Base-by-base conservation (phyloP, 2,797 vertebrate genomes). In the Pangasius krempfi region DNA sequence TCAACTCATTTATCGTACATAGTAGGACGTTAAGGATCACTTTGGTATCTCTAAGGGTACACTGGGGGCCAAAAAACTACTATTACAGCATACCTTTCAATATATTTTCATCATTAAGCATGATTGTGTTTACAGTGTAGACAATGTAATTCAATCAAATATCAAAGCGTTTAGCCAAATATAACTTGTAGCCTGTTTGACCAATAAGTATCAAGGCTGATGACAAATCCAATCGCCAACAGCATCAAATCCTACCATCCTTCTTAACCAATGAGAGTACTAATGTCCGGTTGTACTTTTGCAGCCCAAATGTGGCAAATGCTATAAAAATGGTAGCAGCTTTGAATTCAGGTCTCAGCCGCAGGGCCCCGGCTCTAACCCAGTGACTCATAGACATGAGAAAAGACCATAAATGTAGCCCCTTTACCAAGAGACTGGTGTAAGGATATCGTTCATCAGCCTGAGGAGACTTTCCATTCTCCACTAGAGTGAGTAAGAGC, bases 361-460 rank as follows among this genome's bases (percentile, higher is more conserved):
- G 2, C 44, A 33, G 33, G 79, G 79, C 52, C 33, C 82, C 8
- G 5, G 27, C 22, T 87, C 10, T 81, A 58, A 72, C 25, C 52
- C 79, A 50, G 27, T 60, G 54, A 73, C 16, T 70, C 79, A 22
- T 44, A 50, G 86, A 83, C 20, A 30, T 79, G 47, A 85, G 47
- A 72, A 79, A 85, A 70, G 58, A 79, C 25, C 25, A 27, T 30
- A 86, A 89, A 62, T 76, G 30, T 70, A 64, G n/a, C 56, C 37
- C 81, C n/a, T 84, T 88, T 60, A 84, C 68, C 70, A 14, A 20
- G 27, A 75, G 16, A 54, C 44, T 66, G 84, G 47, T 64, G 62
- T 78, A 90, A 92, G 58, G 66, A 81, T 73, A 73, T 83, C 70
- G 44, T 64, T 76, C 70, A 84, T 83, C 68, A 73, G 66, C 54